These are phyloP conservation scores for Promerops cafer DNA, from an alignment of 2,113 vertebrate species.

Conservation along the genomic window DNA sequence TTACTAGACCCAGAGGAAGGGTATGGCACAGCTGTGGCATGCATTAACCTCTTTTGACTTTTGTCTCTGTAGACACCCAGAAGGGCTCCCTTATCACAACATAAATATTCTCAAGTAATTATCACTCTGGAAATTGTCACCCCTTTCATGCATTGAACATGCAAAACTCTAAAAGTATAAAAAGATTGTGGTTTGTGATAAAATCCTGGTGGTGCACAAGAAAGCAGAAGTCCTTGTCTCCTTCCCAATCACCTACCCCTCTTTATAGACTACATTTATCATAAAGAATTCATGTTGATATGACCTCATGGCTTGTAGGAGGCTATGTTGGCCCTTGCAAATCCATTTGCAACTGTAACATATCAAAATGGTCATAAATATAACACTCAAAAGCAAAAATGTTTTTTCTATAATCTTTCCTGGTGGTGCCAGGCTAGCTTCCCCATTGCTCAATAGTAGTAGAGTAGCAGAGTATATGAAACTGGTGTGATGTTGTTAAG, in stretches of 20 bases:
- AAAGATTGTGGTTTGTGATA: neutral
- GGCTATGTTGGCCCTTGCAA: neutral
- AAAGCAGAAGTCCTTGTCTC: neutral
- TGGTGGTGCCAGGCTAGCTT: neutral
- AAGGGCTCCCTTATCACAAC: neutral
- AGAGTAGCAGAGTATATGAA: neutral
- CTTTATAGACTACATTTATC: neutral
- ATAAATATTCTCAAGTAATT: neutral
- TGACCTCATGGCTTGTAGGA: neutral
- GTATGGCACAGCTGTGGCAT: conserved; percentile 21
- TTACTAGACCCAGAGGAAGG: conserved; percentile 23
- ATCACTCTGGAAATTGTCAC: neutral
- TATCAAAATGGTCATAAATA: neutral
- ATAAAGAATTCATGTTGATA: neutral
- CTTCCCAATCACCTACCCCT: neutral
- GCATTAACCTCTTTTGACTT: conserved; percentile 41
- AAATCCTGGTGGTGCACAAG: neutral
- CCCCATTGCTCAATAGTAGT: neutral
- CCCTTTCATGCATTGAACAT: neutral
- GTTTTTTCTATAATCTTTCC: neutral
- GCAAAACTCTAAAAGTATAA: neutral
- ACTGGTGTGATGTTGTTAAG: neutral
- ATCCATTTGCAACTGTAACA: neutral
- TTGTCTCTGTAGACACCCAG: neutral
- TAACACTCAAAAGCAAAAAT: neutral